Conservation (phyloP, 2,797 vertebrate genomes). For the Syngnathus rostellatus region DNA sequence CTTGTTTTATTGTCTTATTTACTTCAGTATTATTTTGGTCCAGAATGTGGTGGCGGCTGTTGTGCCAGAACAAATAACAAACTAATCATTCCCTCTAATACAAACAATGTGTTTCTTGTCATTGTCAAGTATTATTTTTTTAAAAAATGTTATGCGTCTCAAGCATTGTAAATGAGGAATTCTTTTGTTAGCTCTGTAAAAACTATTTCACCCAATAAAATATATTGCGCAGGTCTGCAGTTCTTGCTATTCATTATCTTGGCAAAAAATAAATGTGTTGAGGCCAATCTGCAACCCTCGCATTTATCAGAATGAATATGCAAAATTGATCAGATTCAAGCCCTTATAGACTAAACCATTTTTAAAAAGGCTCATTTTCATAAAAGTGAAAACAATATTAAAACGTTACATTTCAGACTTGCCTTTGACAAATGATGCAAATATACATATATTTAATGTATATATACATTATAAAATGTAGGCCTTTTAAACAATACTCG, state of each 20-base stretch:
- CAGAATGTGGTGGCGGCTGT: neutral
- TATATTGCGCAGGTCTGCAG: conserved; percentile 9
- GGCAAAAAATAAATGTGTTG: neutral
- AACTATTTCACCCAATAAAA: conserved; percentile 37
- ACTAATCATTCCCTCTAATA: neutral
- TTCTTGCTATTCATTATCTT: neutral
- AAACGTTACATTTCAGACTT: too few species aligned
- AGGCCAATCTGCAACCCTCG: neutral
- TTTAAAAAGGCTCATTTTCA: too few species aligned
- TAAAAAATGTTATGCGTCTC: conserved; percentile 13
- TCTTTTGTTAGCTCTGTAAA: conserved; percentile 24
- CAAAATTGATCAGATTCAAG: neutral
- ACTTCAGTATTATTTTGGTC: neutral
- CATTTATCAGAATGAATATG: neutral
- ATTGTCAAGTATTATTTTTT: conserved; percentile 11
- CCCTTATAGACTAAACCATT: neutral
- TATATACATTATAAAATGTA: neutral
- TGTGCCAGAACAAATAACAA: neutral
- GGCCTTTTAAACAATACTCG: neutral
- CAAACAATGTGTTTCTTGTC: neutral
- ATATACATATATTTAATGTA: too few species aligned
- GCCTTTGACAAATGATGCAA: too few species aligned
- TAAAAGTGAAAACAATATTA: too few species aligned
- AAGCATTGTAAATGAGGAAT: conserved; percentile 25
- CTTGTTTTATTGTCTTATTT: neutral